These are phyloP conservation scores for Polydrusus tereticollis DNA, from an alignment of 2,888 invertebrate genomes.

Conservation along the genomic window DNA sequence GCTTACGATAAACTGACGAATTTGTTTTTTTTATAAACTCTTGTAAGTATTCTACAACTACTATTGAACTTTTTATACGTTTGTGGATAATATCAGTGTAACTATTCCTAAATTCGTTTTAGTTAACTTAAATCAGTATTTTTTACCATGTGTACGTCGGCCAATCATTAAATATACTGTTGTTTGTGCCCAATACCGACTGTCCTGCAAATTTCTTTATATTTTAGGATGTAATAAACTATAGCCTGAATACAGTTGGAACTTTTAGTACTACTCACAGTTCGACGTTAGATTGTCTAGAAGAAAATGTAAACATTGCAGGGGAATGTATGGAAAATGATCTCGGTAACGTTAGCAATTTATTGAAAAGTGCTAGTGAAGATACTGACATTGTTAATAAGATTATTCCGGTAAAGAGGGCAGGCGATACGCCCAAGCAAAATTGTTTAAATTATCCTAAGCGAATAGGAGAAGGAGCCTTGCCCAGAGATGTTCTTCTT, in stretches of 20 bases:
- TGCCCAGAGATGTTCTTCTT: conserved; percentile 50
- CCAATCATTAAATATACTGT: too few relatives aligned
- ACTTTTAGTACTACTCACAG: neutral
- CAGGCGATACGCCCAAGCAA: conserved; percentile 51
- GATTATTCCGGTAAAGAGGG: conserved; percentile 41
- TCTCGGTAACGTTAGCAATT: neutral
- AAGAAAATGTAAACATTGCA: conserved; percentile 19
- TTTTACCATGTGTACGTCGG: too few relatives aligned
- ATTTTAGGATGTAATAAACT: conserved; percentile 6
- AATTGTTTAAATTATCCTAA: conserved; percentile 41
- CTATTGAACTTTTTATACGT: too few relatives aligned
- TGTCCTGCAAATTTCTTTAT: neutral
- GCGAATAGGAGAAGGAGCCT: conserved; percentile 43
- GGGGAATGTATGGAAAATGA: conserved; percentile 27
- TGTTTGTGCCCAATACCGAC: too few relatives aligned
- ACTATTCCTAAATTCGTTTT: too few relatives aligned
- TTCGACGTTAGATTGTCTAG: conserved; percentile 5
- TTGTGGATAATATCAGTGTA: too few relatives aligned
- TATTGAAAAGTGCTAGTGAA: conserved; percentile 8
- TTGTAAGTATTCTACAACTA: too few relatives aligned
- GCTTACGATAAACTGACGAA: too few relatives aligned
- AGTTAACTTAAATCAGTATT: too few relatives aligned
- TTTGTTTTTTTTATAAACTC: too few relatives aligned
- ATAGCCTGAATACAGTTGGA: neutral
- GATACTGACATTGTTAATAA: conserved; percentile 32